Conservation (phyloP, 2,888 invertebrate genomes). For the Stomorhina lunata region DNA sequence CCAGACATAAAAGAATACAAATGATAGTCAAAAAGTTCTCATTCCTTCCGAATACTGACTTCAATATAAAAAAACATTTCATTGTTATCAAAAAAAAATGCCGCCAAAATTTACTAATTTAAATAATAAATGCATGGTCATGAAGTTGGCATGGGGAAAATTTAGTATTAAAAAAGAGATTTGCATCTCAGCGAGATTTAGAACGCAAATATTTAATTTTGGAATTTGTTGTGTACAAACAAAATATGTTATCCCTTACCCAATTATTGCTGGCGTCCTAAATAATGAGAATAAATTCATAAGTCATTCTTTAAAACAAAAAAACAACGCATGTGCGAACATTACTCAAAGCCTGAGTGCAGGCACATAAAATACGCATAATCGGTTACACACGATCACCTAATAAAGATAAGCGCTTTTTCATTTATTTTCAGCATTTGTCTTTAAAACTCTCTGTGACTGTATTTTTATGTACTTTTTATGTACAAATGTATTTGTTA, state of each 20-base stretch:
- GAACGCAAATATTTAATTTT: too few relatives aligned
- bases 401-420: slow-evolving; percentile 44
- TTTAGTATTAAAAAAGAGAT: too few relatives aligned
- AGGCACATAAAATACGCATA: slow-evolving; percentile 24
- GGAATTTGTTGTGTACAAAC: too few relatives aligned
- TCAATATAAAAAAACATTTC: not conserved
- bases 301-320: slow-evolving; percentile 1
- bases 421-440: slow-evolving; percentile 31
- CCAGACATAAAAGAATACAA: slow-evolving; percentile 5
- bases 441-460: not conserved
- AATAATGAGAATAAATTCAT: not conserved
- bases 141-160: not conserved
- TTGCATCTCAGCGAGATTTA: too few relatives aligned
- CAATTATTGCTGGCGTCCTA: not conserved
- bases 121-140: slow-evolving; percentile 37
- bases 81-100: slow-evolving; percentile 3
- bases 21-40: slow-evolving; percentile 10
- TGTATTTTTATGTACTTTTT: not conserved
- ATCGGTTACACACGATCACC: slow-evolving; percentile 44
- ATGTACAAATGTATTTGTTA: too few relatives aligned
- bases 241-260: not conserved
- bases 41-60: not conserved
- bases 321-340: slow-evolving; percentile 39
- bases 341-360: slow-evolving; percentile 2
- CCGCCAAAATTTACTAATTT: not conserved